Percentiles rank a stretch among this genome's conserved stretches.
Conservation (phyloP, 1,140 invertebrate genomes). For the Drosophila mojavensis region DNA sequence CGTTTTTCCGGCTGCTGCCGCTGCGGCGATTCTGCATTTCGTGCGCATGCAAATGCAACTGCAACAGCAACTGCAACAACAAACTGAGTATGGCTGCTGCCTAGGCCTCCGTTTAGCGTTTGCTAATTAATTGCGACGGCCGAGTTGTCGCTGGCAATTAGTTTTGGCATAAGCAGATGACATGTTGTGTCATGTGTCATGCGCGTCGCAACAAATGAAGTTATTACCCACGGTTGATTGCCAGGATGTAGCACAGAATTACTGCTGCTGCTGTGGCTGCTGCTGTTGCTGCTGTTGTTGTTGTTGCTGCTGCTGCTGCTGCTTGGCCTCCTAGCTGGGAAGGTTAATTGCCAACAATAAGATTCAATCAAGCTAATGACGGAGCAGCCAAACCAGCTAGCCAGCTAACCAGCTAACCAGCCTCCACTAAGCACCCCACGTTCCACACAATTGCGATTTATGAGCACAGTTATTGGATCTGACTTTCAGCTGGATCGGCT, state of each 20-base stretch:
- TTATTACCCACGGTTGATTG: slow-evolving; percentile 53
- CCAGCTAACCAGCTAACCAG: slow-evolving; percentile 20
- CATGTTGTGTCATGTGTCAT: slow-evolving; percentile 72
- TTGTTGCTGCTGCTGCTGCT: slow-evolving; percentile 37
- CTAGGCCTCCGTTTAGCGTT: slow-evolving; percentile 55
- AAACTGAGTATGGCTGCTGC: slow-evolving; percentile 27
- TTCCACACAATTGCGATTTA: slow-evolving; percentile 72
- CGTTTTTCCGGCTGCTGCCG: slow-evolving; percentile 4
- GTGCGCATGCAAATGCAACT: slow-evolving; percentile 54
- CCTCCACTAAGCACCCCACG: slow-evolving; percentile 27
- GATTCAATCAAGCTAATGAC: slow-evolving; percentile 82
- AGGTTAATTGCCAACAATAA: slow-evolving; percentile 82
- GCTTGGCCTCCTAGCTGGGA: slow-evolving; percentile 63
- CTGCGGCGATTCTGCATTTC: slow-evolving; percentile 18
- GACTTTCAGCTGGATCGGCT: slow-evolving; percentile 31
- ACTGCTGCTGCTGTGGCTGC: slow-evolving; percentile 15
- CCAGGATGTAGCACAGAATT: slow-evolving; percentile 22
- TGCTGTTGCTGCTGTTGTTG: slow-evolving; percentile 2
- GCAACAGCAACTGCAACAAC: background rate
- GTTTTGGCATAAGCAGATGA: slow-evolving; percentile 62
- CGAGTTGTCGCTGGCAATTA: slow-evolving; percentile 73
- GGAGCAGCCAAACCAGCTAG: slow-evolving; percentile 46
- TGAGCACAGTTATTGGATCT: slow-evolving; percentile 45
- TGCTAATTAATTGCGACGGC: slow-evolving; percentile 70
- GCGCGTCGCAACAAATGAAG: slow-evolving; percentile 64